phyloP scores from a whole-genome alignment of 2,888 invertebrate species.

The Calameuta filiformis region DNA sequence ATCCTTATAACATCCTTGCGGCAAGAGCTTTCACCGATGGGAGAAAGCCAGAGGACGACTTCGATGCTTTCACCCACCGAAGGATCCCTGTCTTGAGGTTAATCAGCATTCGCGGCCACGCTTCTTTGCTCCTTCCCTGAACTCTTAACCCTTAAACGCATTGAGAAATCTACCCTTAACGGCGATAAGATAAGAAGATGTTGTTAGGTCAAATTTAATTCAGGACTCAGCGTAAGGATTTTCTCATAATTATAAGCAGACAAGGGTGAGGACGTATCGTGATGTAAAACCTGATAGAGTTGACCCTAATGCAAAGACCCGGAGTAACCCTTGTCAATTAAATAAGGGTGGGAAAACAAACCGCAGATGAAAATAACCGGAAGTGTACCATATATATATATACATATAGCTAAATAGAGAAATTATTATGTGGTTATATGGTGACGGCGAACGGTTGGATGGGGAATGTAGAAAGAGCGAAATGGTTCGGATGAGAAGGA shows the following conservation, averaged over 20 bases:
- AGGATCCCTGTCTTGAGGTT: background rate
- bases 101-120: background rate
- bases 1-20: background rate
- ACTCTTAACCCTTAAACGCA: background rate
- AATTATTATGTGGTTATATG: constrained; percentile 14
- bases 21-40: background rate
- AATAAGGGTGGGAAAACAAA: background rate
- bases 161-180: background rate
- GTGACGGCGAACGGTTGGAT: constrained; percentile 6
- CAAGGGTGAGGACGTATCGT: background rate
- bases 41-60: background rate
- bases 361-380: background rate
- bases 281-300: background rate
- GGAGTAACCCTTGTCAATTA: background rate
- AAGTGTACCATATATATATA: background rate
- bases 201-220: background rate
- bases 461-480: background rate
- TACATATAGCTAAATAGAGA: background rate
- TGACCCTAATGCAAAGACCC: background rate
- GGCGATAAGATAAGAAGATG: background rate
- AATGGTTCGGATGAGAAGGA: constrained; percentile 3
- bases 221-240: background rate
- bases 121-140: background rate
- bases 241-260: background rate
- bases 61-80: background rate